Evolutionary conservation across 2,888 invertebrate species (phyloP).

Genomic region (Leucoma salicis): DNA sequence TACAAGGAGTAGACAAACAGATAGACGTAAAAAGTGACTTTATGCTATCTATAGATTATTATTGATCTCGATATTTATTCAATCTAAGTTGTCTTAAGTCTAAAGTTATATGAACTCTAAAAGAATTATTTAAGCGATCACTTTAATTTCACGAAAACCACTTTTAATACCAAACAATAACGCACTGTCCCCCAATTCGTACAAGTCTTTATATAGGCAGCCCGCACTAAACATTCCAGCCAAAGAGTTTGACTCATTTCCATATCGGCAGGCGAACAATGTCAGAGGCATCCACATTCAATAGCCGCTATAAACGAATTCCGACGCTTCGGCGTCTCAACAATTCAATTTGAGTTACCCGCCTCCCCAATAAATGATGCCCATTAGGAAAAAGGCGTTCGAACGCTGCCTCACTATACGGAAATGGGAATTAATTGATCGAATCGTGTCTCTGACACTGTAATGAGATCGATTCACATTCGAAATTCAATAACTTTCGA

Average conservation of each 20-base stretch:
- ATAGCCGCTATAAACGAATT: conserved; percentile 52
- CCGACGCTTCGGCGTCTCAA: conserved; percentile 44
- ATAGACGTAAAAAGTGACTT: too few species aligned
- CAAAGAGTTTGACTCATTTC: conserved; percentile 40
- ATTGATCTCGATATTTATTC: too few species aligned
- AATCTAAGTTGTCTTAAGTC: too few species aligned
- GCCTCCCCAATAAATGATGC: conserved; percentile 40
- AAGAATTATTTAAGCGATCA: too few species aligned
- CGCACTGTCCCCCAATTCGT: too few species aligned
- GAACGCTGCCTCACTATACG: conserved; percentile 22
- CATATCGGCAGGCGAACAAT: conserved; percentile 39
- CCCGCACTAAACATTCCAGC: conserved; percentile 32
- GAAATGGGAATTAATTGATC: conserved; percentile 45
- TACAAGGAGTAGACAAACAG: too few species aligned
- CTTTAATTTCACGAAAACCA: too few species aligned
- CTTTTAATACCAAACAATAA: too few species aligned
- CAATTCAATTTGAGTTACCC: conserved; percentile 54
- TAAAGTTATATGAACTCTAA: too few species aligned
- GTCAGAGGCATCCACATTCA: conserved; percentile 31
- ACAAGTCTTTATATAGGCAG: conserved; percentile 11
- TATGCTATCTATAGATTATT: too few species aligned
- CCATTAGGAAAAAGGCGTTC: conserved; percentile 66
- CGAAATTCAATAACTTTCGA: conserved; percentile 43
- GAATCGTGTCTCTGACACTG: conserved; percentile 49
- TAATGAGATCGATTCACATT: conserved; percentile 46